phyloP scores from a whole-genome alignment of 1,140 invertebrate genomes.

The Helicoverpa zea region DNA sequence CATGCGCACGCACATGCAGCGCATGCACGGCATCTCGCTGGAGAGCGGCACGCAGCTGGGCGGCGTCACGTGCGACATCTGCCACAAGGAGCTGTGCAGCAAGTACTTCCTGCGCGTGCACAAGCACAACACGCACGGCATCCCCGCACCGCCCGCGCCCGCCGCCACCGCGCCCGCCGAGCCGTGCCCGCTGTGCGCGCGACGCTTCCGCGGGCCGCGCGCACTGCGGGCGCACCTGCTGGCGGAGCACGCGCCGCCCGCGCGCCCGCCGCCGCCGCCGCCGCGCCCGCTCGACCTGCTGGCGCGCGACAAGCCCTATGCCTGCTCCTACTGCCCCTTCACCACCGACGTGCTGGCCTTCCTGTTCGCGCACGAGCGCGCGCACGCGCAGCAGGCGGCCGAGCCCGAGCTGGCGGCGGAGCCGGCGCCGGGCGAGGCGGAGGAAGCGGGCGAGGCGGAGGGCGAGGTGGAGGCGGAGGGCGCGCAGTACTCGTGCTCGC shows the following conservation, averaged over 20 bases:
- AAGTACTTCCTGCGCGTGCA: conserved; percentile 99
- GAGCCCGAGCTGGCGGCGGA: conserved; percentile 58
- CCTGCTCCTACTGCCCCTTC: conserved; percentile 96
- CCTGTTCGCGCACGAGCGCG: conserved; percentile 96
- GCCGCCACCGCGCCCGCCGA: conserved; percentile 87
- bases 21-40: conserved; percentile 99
- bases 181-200: conserved; percentile 94
- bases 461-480: conserved; percentile 64
- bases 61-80: conserved; percentile 98
- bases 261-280: conserved; percentile 88
- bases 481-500: conserved; percentile 88
- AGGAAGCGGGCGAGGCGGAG: conserved; percentile 58
- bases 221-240: conserved; percentile 96
- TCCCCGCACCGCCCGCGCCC: conserved; percentile 88
- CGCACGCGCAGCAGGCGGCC: conserved; percentile 87
- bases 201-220: conserved; percentile 95
- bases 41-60: conserved; percentile 96
- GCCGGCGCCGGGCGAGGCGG: conserved; percentile 55
- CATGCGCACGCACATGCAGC: conserved; percentile 99
- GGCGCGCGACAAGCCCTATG: conserved; percentile 90
- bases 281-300: conserved; percentile 83
- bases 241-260: conserved; percentile 91
- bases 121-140: conserved; percentile 99
- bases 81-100: conserved; percentile 98
- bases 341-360: conserved; percentile 96